Conservation (phyloP, 2,888 invertebrate species). For the Calameuta idolon region DNA sequence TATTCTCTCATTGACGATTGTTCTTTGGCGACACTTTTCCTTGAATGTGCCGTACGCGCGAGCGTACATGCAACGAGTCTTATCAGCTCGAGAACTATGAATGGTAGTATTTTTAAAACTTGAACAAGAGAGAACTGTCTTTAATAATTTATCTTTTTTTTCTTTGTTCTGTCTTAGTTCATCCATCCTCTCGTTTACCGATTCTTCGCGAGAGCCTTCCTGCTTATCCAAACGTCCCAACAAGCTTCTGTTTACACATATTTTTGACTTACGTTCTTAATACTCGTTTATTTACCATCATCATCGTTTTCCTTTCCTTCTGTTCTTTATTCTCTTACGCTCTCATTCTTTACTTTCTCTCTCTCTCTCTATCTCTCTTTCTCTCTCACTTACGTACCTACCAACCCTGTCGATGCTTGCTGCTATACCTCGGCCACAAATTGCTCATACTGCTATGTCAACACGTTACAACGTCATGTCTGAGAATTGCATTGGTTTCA, state of each 20-base stretch:
- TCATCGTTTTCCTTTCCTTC: constrained; percentile 27
- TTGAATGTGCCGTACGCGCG: no score
- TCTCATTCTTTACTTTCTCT: constrained; percentile 12
- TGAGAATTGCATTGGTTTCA: constrained; percentile 55
- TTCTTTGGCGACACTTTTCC: no score
- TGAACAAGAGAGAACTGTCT: no score
- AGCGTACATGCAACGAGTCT: no score
- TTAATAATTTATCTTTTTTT: constrained; percentile 16
- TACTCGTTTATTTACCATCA: constrained; percentile 15
- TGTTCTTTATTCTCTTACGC: constrained; percentile 14
- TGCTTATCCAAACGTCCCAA: no score
- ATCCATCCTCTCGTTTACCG: constrained; percentile 19
- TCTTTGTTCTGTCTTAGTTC: constrained; percentile 10
- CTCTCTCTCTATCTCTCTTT: constrained; percentile 44
- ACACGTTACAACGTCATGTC: constrained; percentile 54
- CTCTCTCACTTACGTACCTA: constrained; percentile 54
- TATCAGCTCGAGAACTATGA: no score
- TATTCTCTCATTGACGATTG: no score
- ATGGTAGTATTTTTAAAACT: no score
- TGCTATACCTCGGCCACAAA: constrained; percentile 65
- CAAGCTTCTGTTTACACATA: not conserved
- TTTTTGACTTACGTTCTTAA: constrained; percentile 4
- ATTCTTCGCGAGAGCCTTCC: not conserved
- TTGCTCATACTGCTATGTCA: constrained; percentile 62
- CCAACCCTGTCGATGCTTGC: constrained; percentile 65